Conservation (phyloP, 2,113 vertebrate genomes). For the cat (Felis catus) region F.catus_Fca126_mat1.0 CM031415.1:88569501-88570000, state of each 20-base stretch:
- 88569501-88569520: too few relatives aligned
- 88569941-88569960: neutral
- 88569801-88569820: neutral
- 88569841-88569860: neutral
- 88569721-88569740: neutral
- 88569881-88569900: neutral
- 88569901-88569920: neutral
- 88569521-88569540: too few relatives aligned
- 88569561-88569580: too few relatives aligned
- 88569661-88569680: too few relatives aligned
- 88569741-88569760: neutral
- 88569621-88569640: too few relatives aligned
- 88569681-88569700: too few relatives aligned
- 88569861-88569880: neutral
- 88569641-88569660: too few relatives aligned
- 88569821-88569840: neutral
- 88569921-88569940: neutral
- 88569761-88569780: neutral
- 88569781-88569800: neutral
- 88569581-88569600: too few relatives aligned
- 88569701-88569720: neutral
- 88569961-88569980: neutral
- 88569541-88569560: too few relatives aligned
- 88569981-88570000: neutral
- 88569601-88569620: too few relatives aligned